Base-by-base conservation (phyloP, 1,140 invertebrate genomes). In the Drosophila mayri region DNA sequence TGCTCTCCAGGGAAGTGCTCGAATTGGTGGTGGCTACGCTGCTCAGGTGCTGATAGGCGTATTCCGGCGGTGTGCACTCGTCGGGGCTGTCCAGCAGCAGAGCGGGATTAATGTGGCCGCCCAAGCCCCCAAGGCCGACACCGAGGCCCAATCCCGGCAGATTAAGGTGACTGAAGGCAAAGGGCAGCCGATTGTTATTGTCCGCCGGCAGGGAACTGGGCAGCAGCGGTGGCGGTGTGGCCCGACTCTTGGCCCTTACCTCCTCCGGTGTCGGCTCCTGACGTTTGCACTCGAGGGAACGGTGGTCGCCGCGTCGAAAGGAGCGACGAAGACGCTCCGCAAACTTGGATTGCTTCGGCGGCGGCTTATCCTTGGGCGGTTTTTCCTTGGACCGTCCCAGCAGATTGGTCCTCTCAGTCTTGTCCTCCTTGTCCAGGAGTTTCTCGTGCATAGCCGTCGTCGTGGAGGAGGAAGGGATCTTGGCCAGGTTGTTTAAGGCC, bases 11-110 rank as follows among this genome's bases (percentile, higher is more conserved):
- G 32, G 91, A 92, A 5, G 91, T 92, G 58, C 91, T 92, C 4
- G 90, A 92, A 22, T 91, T 92, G 41, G 90, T 91, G 28, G 90
- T 91, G 50, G 91, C 91, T 1, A 92, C 91, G 60, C 91, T 92
- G 55, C 91, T 92, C 64, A 92, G 49, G 30, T 92, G 87, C 49
- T 81, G 87, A 46, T 92, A 92, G 25, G 81, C 85, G 76, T 83
- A 92, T 49, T 92, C 91, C 12, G 91, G 91, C n/a, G 91, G 91
- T 18, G 91, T 92, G 47, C 74, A 78, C 71, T 87, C 91, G 76
- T 92, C 91, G n/a, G 91, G 91, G 11, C 91, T 92, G 55, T 92
- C 91, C 30, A 92, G 52, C 9, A 92, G 63, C 41, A 92, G 54
- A 1, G 91, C 88, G 35, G 91, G 81, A 66, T 92, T 92, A 16